phyloP scores from a whole-genome alignment of 2,113 vertebrate genomes.

The Oxyura jamaicensis region DNA sequence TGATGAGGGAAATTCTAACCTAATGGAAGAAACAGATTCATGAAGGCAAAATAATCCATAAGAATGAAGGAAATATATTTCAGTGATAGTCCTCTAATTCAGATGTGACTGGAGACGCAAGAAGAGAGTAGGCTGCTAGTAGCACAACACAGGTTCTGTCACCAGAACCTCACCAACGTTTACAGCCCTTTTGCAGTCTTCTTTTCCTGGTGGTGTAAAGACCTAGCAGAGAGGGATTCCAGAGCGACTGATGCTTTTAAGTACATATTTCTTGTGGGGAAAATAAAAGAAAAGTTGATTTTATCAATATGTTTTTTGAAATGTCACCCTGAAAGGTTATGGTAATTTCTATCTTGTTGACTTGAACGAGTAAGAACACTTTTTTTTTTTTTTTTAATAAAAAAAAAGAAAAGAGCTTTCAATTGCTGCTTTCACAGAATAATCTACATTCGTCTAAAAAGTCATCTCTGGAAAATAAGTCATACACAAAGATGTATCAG shows the following conservation, averaged over 20 bases:
- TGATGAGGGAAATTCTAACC: background rate
- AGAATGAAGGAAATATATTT: background rate
- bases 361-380: background rate
- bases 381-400: background rate
- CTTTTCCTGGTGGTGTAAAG: background rate
- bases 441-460: background rate
- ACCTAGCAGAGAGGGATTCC: background rate
- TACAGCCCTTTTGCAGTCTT: background rate
- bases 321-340: background rate
- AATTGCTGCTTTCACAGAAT: background rate
- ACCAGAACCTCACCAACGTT: background rate
- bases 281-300: background rate
- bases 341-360: background rate
- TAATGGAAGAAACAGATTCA: background rate
- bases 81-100: background rate
- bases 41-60: background rate
- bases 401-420: background rate
- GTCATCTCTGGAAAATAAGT: background rate
- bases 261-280: background rate
- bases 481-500: background rate
- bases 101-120: too few relatives aligned
- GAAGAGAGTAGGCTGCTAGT: background rate
- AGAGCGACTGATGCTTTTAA: background rate
- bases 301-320: background rate
- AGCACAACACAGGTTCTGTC: background rate